Base-by-base conservation (phyloP, 2,888 invertebrate genomes). In the Ypsolopha scabrella region DNA sequence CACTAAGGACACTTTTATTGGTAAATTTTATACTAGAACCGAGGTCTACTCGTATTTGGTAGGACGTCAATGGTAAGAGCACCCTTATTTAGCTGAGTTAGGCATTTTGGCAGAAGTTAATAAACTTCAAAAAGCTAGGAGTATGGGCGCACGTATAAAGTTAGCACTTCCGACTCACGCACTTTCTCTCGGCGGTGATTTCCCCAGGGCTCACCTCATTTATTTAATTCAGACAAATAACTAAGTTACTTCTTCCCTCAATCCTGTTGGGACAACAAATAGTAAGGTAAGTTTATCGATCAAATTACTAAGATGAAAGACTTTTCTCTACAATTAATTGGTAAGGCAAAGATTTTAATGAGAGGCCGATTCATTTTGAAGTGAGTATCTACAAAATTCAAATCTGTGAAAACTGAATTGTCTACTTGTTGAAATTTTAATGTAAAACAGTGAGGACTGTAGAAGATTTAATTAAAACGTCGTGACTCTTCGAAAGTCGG, bases 181-280 rank as follows among this genome's bases (percentile, higher is more conserved):
- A 54, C 54, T 51, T 51, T 53, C 53, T 53, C 46, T 51, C 39
- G 48, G 43, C 49, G 53, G n/a, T 55, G 53, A 55, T 55, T 55
- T 55, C 54, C 53, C 54, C 8, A 6, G 54, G 51, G 54, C 49
- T 47, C 51, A 49, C 49, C 36, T 47, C 51, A 51, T 47, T 46
- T 50, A 51, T 51, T 46, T 46, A 35, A 46, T 46, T n/a, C 24
- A 3, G 24, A 24, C 24, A 24, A 24, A 24, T 24, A 3, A 24
- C 24, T 4, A 24, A 24, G 24, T 24, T 24, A 24, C 2, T 24
- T 24, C 24, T 24, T 24, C 24, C 2, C 24, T 24, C 24, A 24
- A 24, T 24, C 24, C 24, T 24, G 2, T 39, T 39, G 11, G 39
- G 39, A 39, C 39, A 39, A 10, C 39, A 6, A 6, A 11, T 39